phyloP scores from a whole-genome alignment of 2,797 vertebrate genomes.

The Microchirus variegatus region DNA sequence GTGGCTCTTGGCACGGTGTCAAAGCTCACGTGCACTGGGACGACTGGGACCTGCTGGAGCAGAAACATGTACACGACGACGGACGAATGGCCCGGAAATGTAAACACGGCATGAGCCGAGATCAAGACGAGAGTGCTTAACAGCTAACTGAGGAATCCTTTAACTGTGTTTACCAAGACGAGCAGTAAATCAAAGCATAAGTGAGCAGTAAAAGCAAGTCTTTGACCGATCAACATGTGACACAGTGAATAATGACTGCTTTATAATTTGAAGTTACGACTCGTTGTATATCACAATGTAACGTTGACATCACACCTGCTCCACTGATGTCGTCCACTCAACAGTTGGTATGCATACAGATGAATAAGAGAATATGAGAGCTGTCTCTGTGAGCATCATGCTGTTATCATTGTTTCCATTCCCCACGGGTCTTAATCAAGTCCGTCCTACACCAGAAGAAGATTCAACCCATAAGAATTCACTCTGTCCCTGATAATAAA shows the following conservation, averaged over 20 bases:
- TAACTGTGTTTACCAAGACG: slow-evolving; percentile 31
- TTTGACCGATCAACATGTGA: slow-evolving; percentile 22
- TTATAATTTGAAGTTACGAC: slow-evolving; percentile 13
- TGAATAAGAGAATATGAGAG: slow-evolving; percentile 9
- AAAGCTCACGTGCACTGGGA: slow-evolving; percentile 59
- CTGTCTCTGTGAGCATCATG: neutral
- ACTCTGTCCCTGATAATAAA: too few relatives aligned
- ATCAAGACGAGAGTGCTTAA: slow-evolving; percentile 24
- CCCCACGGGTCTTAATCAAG: neutral
- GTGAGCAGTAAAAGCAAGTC: slow-evolving; percentile 21
- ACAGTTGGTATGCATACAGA: neutral
- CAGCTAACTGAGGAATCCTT: slow-evolving; percentile 35
- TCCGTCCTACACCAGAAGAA: neutral
- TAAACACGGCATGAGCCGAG: slow-evolving; percentile 53
- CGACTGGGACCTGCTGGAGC: slow-evolving; percentile 29
- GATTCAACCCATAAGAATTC: too few relatives aligned
- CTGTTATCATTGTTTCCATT: neutral
- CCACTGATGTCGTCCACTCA: slow-evolving; percentile 10
- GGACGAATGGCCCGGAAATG: slow-evolving; percentile 33
- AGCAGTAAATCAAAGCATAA: slow-evolving; percentile 47
- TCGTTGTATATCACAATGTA: slow-evolving; percentile 11
- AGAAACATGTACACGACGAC: slow-evolving; percentile 35
- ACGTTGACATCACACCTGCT: slow-evolving; percentile 45
- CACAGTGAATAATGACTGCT: slow-evolving; percentile 28
- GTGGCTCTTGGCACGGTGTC: slow-evolving; percentile 57